These are phyloP conservation scores for Thecophora atra DNA, from an alignment of 2,888 invertebrate species.

Conservation along the genomic window DNA sequence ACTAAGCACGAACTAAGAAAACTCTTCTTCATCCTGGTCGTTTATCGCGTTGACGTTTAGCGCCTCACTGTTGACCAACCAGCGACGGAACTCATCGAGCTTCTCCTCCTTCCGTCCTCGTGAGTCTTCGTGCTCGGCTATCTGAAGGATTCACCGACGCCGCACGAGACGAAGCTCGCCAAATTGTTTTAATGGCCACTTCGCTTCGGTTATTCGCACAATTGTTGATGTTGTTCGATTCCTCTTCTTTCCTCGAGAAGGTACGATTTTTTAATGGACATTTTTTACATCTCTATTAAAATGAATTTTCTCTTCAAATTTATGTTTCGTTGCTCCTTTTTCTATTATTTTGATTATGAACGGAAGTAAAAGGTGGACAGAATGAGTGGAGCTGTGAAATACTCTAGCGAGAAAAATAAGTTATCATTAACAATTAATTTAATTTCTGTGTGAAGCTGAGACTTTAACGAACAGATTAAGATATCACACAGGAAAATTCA, in stretches of 20 bases:
- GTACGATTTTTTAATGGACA: constrained; percentile 48
- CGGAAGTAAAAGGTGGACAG: constrained; percentile 1
- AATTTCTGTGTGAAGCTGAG: no score
- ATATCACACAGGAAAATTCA: no score
- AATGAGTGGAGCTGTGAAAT: background rate
- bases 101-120: background rate
- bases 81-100: background rate
- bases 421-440: no score
- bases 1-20: no score
- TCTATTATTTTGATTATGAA: background rate
- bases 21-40: no score
- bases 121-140: no score
- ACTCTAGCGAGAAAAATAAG: no score
- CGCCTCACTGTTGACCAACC: background rate
- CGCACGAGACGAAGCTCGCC: constrained; percentile 31
- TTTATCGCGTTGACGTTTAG: no score
- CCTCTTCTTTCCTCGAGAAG: constrained; percentile 41
- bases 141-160: background rate
- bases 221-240: background rate
- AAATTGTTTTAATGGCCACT: constrained; percentile 58
- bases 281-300: constrained; percentile 31
- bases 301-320: constrained; percentile 16
- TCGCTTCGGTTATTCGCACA: constrained; percentile 38
- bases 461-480: no score
- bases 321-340: background rate